Conservation (phyloP, 2,113 vertebrate genomes). For the Theristicus caerulescens region DNA sequence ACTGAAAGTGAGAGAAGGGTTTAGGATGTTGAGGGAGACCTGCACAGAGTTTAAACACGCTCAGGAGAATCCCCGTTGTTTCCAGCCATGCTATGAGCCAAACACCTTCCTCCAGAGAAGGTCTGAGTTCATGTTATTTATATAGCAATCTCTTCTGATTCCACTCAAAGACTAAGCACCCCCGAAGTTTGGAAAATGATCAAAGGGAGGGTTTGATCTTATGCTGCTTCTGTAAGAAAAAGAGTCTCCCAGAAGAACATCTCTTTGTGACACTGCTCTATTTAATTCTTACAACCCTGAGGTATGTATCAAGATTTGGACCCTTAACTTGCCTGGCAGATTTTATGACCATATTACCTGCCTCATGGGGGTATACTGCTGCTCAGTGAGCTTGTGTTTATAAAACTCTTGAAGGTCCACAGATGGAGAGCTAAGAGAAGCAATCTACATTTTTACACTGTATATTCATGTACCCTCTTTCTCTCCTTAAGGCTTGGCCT, state of each 20-base stretch:
- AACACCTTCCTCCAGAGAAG: not conserved
- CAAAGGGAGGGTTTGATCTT: not conserved
- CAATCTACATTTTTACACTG: conserved; percentile 20
- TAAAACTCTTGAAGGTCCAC: conserved; percentile 22
- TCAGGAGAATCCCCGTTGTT: not conserved
- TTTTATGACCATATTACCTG: conserved; percentile 1
- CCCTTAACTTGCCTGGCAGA: conserved; percentile 20
- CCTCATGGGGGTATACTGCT: conserved; percentile 20
- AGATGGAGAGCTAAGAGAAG: not conserved
- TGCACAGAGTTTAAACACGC: not conserved
- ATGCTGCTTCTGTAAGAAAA: not conserved
- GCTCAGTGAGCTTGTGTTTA: conserved; percentile 16
- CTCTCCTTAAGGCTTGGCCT: conserved; percentile 9
- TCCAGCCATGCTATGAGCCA: not conserved
- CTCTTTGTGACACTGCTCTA: not conserved
- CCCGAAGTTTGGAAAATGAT: not conserved
- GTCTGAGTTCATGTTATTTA: not conserved
- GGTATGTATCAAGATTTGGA: not conserved
- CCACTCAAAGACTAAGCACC: not conserved
- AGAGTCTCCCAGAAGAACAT: not conserved
- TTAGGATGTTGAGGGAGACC: not conserved
- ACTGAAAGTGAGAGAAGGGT: not conserved
- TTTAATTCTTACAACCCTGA: conserved; percentile 5
- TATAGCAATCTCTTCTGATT: not conserved
- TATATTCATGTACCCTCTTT: not conserved